Base-by-base conservation (phyloP, 2,888 invertebrate genomes). In the Apodemia hepburni region DNA sequence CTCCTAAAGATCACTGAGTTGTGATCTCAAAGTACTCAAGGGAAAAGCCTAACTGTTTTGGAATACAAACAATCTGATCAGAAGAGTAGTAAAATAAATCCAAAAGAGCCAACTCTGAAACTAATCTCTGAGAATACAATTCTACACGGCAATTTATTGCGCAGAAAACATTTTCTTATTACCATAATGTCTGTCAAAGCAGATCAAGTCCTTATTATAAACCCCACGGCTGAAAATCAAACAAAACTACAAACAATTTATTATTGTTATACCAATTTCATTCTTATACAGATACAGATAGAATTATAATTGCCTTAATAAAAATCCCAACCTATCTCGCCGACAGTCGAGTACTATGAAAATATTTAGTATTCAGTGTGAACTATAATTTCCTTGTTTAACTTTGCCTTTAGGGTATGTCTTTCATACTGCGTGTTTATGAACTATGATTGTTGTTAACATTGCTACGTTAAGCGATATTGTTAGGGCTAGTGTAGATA, bases 381-480 rank as follows among this genome's bases (percentile, higher is more conserved):
- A 51, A 51, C 22, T 51, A 51, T 51, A 51, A 51, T 51, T 51
- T 51, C 51, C 51, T 51, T 51, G 51, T 51, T 51, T 51, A 51
- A 51, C 22, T 51, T 51, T 4, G 51, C 18, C 51, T 51, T 51
- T 22, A 22, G 51, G 51, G 51, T 22, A 18, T 51, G 51, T 51
- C 51, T 51, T 51, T 51, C 18, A 22, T 51, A 51, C 18, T 51
- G 51, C 51, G 18, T 51, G 51, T 51, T 51, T 51, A 51, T 51
- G 51, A 22, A 22, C 22, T 51, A 22, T 51, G 51, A 33, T 33
- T 33, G 33, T 33, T 33, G 33, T 33, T 33, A 33, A 33, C 8
- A 22, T 51, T 49, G 22, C 3, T 49, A 49, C 11, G 22, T 49
- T 11, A 38, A 38, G 38, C 38, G 9, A 11, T 38, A 38, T 38